Base-by-base conservation (phyloP, 2,888 invertebrate species). In the Apodemia hepburni region DNA sequence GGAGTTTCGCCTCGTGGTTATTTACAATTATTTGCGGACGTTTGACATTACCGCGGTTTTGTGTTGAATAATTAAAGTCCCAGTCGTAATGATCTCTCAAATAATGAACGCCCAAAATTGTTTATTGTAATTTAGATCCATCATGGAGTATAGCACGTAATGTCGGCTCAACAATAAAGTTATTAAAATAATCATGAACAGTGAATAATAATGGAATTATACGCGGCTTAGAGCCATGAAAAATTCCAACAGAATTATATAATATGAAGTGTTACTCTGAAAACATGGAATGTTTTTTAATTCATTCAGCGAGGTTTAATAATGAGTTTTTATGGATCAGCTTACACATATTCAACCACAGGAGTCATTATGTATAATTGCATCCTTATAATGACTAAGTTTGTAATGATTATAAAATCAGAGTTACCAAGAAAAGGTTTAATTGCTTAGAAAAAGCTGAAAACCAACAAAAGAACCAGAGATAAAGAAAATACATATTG, bases 21-120 rank as follows among this genome's bases (percentile, higher is more conserved):
- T 87, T 84, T 80, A 86, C 82, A 87, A 89, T 91, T 89, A 89
- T 83, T 80, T 80, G 82, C 77, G 85, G 84, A 81, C 84, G 82
- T 84, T 85, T 81, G 80, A 81, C 87, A 86, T 88, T 85, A 88
- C 82, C 77, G 76, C 78, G 81, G 82, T 78, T 81, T 82, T 82
- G 84, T 81, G 81, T 80, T 70, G 83, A 82, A 87, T 87, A 89
- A 90, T 88, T 91, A 82, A 78, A 74, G 80, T 74, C 75, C 78
- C 79, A 78, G 78, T 79, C 79, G 82, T 85, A 84, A 89, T 89
- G 87, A 86, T 84, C 82, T 76, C 75, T 73, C 74, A 75, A 78
- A 81, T 88, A 88, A 89, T 87, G 89, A 88, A 81, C 75, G 80
- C 78, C 75, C 81, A 72, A 83, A 88, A 87, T 85, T 87, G 88